phyloP scores from a whole-genome alignment of 2,888 invertebrate species.

The Crossocerus cetratus region DNA sequence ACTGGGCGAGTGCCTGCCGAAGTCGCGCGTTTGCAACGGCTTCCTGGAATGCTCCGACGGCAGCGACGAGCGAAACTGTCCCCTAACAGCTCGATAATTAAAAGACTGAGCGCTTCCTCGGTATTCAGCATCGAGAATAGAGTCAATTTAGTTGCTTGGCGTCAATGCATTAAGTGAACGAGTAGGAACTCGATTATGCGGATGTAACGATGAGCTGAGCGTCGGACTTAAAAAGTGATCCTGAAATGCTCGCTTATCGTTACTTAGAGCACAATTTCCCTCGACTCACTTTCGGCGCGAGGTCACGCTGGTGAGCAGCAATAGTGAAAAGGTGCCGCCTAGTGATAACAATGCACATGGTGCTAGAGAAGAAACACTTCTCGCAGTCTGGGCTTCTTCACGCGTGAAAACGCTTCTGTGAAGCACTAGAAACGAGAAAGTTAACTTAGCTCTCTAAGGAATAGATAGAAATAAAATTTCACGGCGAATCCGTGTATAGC shows the following conservation, averaged over 20 bases:
- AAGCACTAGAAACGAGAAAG: constrained; percentile 16
- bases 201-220: neutral
- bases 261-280: too few species aligned
- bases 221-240: neutral
- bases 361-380: too few species aligned
- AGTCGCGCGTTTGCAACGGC: constrained; percentile 86
- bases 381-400: neutral
- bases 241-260: too few species aligned
- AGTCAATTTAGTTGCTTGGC: constrained; percentile 1
- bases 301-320: too few species aligned
- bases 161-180: neutral
- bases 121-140: too few species aligned
- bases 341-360: too few species aligned
- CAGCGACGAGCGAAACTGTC: constrained; percentile 84
- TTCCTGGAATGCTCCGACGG: constrained; percentile 88
- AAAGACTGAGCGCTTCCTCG: constrained; percentile 46
- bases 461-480: constrained; percentile 41
- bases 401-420: constrained; percentile 11
- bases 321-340: too few species aligned
- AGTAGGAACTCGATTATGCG: constrained; percentile 6
- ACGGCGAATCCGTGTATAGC: constrained; percentile 9
- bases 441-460: constrained; percentile 41
- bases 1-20: constrained; percentile 85
- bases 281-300: too few species aligned
- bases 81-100: constrained; percentile 39